These are phyloP conservation scores for Lamproptera curius DNA, from an alignment of 2,888 invertebrate species.

Conservation along the genomic window DNA sequence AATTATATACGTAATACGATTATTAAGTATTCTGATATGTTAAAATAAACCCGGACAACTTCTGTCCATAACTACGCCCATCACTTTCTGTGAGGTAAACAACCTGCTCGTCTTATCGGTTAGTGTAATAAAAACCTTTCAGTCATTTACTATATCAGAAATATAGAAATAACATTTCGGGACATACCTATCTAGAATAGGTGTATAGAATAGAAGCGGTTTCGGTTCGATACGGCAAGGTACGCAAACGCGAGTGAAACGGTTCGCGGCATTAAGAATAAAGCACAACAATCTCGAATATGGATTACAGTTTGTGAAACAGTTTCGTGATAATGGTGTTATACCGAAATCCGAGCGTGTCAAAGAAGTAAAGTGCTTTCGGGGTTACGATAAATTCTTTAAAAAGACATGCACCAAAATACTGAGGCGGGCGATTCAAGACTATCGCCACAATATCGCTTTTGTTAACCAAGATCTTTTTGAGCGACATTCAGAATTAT, in stretches of 20 bases:
- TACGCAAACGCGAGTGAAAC: constrained; percentile 2
- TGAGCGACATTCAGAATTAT: neutral
- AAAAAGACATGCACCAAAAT: neutral
- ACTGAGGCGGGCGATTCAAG: neutral
- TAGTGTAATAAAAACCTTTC: too few species aligned
- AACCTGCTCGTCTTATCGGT: too few species aligned
- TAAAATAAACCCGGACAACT: too few species aligned
- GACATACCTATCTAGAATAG: too few species aligned
- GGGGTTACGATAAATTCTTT: constrained; percentile 2
- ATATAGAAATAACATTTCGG: too few species aligned
- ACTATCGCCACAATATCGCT: neutral
- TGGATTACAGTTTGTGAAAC: neutral
- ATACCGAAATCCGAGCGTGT: neutral
- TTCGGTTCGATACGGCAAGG: neutral
- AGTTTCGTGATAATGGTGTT: constrained; percentile 2
- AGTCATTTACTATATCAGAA: too few species aligned
- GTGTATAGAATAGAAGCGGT: too few species aligned
- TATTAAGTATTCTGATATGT: too few species aligned
- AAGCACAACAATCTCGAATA: constrained; percentile 1
- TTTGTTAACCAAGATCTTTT: neutral
- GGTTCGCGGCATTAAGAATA: neutral
- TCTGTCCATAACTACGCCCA: too few species aligned
- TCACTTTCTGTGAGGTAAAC: too few species aligned
- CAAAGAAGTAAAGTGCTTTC: neutral
- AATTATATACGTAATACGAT: too few species aligned